These are phyloP conservation scores for Brenthis daphne DNA, from an alignment of 2,888 invertebrate genomes.

Conservation along the genomic window DNA sequence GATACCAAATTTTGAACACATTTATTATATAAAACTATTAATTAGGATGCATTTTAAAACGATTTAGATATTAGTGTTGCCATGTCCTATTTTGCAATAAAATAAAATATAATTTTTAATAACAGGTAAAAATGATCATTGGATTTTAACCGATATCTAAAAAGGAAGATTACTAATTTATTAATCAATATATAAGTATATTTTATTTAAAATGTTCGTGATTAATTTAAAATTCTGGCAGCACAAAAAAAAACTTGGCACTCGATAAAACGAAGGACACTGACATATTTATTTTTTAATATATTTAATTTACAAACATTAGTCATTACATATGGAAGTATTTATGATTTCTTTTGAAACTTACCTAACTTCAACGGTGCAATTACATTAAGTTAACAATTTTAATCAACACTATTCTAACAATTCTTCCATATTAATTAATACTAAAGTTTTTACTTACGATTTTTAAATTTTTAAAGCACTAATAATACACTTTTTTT, in stretches of 20 bases:
- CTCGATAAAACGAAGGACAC: constrained; percentile 5
- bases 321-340: constrained; percentile 8
- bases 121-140: too few relatives aligned
- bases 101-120: not conserved
- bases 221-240: not conserved
- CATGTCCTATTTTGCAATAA: not conserved
- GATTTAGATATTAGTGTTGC: not conserved
- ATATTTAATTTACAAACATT: constrained; percentile 4
- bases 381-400: constrained; percentile 1
- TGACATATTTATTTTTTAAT: not conserved
- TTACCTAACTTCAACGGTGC: not conserved
- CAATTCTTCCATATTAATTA: not conserved
- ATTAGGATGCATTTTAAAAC: not conserved
- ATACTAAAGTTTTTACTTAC: not conserved
- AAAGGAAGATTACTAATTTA: too few relatives aligned
- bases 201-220: too few relatives aligned
- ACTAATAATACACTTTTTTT: constrained; percentile 31
- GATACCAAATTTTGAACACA: constrained; percentile 25
- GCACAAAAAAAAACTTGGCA: constrained; percentile 16
- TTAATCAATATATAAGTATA: too few relatives aligned
- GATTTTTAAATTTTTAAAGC: constrained; percentile 8
- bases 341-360: not conserved
- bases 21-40: constrained; percentile 1
- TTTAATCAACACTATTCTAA: not conserved
- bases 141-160: too few relatives aligned